Evolutionary conservation across 2,888 invertebrate genomes (phyloP).

Genomic region (Rhagium mordax): DNA sequence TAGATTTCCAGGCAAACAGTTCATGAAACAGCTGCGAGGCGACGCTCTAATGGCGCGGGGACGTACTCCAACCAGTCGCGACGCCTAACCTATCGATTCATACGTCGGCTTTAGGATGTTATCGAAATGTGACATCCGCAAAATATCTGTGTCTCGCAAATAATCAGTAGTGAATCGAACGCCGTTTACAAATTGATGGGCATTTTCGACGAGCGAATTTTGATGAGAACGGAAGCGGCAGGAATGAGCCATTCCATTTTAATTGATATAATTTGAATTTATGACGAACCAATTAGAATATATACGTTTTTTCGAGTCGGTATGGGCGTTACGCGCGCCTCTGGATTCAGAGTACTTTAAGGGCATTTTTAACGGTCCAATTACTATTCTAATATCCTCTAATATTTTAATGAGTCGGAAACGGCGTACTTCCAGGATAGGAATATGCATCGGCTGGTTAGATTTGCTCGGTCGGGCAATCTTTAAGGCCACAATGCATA

Average conservation of each 20-base stretch:
- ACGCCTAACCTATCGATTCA: constrained; percentile 66
- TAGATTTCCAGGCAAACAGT: constrained; percentile 68
- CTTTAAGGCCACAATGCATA: too few species aligned
- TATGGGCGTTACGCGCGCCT: too few species aligned
- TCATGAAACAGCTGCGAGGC: constrained; percentile 67
- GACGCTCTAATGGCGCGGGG: constrained; percentile 61
- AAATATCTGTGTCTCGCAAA: constrained; percentile 12
- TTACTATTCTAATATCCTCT: neutral
- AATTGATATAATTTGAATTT: constrained; percentile 15
- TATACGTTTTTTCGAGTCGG: neutral
- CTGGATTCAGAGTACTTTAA: neutral
- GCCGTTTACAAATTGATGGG: constrained; percentile 7
- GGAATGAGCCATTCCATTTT: constrained; percentile 12
- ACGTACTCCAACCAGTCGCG: constrained; percentile 47
- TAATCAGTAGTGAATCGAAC: constrained; percentile 16
- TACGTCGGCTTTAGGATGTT: constrained; percentile 23
- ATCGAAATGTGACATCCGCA: constrained; percentile 31
- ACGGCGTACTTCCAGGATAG: neutral
- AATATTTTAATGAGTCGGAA: neutral
- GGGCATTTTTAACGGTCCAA: neutral
- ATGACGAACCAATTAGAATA: neutral
- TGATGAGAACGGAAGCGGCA: neutral
- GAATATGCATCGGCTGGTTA: too few species aligned
- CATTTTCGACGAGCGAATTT: neutral
- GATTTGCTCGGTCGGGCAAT: too few species aligned